These are phyloP conservation scores for Agrotis exclamationis DNA, from an alignment of 2,888 invertebrate species.

Conservation along the genomic window DNA sequence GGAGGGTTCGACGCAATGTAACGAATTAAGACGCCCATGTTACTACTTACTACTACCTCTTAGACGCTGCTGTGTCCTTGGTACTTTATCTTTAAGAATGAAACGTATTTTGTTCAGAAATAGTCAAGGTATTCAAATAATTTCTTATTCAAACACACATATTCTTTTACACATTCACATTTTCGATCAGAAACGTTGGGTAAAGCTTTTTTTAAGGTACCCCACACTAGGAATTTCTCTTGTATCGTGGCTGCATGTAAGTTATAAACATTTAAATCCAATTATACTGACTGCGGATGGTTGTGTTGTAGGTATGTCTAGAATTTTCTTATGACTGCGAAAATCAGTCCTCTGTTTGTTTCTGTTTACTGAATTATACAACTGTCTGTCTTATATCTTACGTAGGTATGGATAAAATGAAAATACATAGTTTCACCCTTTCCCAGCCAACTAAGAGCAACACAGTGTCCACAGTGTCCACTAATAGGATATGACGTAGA, in stretches of 20 bases:
- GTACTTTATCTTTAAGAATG: conserved; percentile 2
- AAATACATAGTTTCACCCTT: conserved; percentile 20
- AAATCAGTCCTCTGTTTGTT: neutral
- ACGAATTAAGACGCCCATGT: conserved; percentile 56
- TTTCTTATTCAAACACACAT: neutral
- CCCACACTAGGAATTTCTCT: no score
- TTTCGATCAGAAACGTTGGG: no score
- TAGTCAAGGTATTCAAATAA: neutral
- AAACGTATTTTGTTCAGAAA: neutral
- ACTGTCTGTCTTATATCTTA: neutral
- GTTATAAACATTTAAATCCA: no score
- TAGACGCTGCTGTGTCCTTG: conserved; percentile 13
- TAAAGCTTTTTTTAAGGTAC: no score
- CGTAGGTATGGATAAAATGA: neutral
- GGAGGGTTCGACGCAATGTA: conserved; percentile 50
- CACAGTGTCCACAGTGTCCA: conserved; percentile 25
- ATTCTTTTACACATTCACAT: neutral
- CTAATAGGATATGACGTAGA: conserved; percentile 47
- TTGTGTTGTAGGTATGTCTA: no score
- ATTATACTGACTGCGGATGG: no score
- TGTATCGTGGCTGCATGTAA: no score
- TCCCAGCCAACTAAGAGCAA: conserved; percentile 20
- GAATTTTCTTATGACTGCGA: neutral
- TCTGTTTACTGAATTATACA: neutral
- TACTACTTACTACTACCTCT: conserved; percentile 39